phyloP scores from a whole-genome alignment of 2,113 vertebrate genomes.

The Meleagris gallopavo region DNA sequence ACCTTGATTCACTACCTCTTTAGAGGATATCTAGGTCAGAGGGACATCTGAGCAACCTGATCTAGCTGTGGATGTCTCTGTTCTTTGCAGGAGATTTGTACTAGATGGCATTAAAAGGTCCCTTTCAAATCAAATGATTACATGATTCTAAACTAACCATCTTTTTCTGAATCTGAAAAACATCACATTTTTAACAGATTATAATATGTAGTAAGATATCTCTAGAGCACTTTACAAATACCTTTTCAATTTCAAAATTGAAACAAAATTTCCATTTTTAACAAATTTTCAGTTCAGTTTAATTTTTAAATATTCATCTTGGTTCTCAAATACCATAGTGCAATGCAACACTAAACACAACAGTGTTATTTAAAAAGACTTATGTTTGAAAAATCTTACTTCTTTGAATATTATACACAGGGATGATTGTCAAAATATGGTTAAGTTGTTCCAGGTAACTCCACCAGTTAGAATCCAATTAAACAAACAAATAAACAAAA shows the following conservation, averaged over 20 bases:
- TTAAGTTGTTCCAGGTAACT: background rate
- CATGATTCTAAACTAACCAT: background rate
- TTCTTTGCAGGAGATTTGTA: too few relatives aligned
- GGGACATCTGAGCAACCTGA: too few relatives aligned
- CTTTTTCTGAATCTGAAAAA: background rate
- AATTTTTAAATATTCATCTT: background rate
- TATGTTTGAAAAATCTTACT: background rate
- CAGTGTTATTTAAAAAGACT: background rate
- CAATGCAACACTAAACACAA: background rate
- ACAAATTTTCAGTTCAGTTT: background rate
- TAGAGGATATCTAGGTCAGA: background rate
- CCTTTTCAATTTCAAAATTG: background rate
- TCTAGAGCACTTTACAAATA: background rate
- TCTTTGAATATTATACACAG: background rate
- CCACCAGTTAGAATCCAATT: background rate
- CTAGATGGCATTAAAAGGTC: too few relatives aligned
- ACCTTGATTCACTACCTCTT: background rate
- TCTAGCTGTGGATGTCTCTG: too few relatives aligned
- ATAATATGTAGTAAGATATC: background rate
- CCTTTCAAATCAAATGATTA: too few relatives aligned
- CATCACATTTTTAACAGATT: background rate
- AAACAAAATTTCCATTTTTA: background rate
- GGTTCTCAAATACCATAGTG: background rate
- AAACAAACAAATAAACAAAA: background rate
- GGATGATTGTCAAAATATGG: background rate